A percentile compares a stretch with the other conserved stretches of the same genome.
Evolutionary conservation across 37 sponge, comb jelly and placozoan species (phyloP).

Genomic region (Trichoplax adhaerens): DNA sequence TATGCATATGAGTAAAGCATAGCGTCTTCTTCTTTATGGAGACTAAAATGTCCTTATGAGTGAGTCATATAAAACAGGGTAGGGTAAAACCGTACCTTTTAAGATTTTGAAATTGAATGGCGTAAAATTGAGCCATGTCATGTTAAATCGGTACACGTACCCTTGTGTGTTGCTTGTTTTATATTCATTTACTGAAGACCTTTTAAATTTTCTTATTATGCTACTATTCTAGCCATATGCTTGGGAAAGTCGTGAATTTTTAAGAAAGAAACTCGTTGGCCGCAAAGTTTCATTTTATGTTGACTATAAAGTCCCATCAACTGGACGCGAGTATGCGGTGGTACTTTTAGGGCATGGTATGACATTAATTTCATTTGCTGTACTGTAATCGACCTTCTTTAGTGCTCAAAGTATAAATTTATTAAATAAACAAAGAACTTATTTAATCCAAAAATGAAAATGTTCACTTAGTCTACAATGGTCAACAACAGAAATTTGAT

Average conservation of each 20-base stretch:
- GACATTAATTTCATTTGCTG: neutral
- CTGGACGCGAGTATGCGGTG: constrained; percentile 33
- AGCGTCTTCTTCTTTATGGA: too few relatives aligned
- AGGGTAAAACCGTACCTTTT: too few relatives aligned
- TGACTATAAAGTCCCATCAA: constrained; percentile 32
- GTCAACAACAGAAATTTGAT: too few relatives aligned
- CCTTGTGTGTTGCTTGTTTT: neutral
- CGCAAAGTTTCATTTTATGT: constrained; percentile 71
- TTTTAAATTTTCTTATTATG: too few relatives aligned
- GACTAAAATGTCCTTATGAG: too few relatives aligned
- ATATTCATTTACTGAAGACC: too few relatives aligned
- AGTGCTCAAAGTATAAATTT: too few relatives aligned
- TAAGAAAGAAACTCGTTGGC: constrained; percentile 65
- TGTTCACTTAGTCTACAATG: too few relatives aligned
- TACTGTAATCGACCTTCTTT: neutral
- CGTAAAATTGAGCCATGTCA: neutral
- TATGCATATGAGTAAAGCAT: too few relatives aligned
- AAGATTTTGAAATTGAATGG: neutral
- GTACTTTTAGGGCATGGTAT: constrained; percentile 24
- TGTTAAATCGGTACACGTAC: neutral
- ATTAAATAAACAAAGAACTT: too few relatives aligned
- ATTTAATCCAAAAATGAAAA: too few relatives aligned
- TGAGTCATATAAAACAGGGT: too few relatives aligned
- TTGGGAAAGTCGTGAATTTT: constrained; percentile 77
- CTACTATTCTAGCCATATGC: constrained; percentile 63